These are phyloP conservation scores for Chalcis sispes DNA, from an alignment of 2,888 invertebrate species.

Conservation along the genomic window DNA sequence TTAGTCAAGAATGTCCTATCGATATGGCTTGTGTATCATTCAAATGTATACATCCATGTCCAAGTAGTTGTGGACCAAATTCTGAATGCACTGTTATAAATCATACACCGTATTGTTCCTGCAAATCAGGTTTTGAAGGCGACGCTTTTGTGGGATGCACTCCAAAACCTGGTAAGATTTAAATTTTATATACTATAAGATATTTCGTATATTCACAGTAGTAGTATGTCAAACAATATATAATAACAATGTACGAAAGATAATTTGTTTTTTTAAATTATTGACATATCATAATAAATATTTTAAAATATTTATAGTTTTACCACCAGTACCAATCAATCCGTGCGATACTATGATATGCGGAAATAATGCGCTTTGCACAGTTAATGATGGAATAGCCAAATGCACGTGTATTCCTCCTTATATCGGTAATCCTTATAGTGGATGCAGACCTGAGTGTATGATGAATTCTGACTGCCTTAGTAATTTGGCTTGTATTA, in stretches of 20 bases:
- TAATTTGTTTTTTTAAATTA: not conserved
- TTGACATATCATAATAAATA: not conserved
- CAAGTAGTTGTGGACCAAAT: constrained; percentile 86
- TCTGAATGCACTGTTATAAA: constrained; percentile 88
- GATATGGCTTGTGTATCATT: constrained; percentile 88
- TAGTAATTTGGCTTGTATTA: constrained; percentile 86
- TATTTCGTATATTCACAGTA: no score
- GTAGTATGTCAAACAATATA: not conserved
- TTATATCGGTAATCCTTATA: constrained; percentile 84
- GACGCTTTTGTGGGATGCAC: constrained; percentile 91
- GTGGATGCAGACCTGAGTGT: constrained; percentile 91
- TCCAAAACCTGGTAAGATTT: constrained; percentile 64
- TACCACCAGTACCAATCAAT: constrained; percentile 72
- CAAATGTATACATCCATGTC: constrained; percentile 89
- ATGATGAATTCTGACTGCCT: constrained; percentile 89
- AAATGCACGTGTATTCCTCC: constrained; percentile 92
- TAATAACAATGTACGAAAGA: no score
- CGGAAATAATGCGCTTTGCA: constrained; percentile 89
- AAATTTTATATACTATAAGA: no score
- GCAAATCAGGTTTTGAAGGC: constrained; percentile 86
- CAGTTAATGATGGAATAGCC: constrained; percentile 82
- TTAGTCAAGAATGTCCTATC: constrained; percentile 88
- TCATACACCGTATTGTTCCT: constrained; percentile 89
- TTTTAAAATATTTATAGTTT: constrained; percentile 51
- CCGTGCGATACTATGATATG: constrained; percentile 89